phyloP scores from a whole-genome alignment of 23 tunicate genomes.

The Trididemnum miniatum region DNA sequence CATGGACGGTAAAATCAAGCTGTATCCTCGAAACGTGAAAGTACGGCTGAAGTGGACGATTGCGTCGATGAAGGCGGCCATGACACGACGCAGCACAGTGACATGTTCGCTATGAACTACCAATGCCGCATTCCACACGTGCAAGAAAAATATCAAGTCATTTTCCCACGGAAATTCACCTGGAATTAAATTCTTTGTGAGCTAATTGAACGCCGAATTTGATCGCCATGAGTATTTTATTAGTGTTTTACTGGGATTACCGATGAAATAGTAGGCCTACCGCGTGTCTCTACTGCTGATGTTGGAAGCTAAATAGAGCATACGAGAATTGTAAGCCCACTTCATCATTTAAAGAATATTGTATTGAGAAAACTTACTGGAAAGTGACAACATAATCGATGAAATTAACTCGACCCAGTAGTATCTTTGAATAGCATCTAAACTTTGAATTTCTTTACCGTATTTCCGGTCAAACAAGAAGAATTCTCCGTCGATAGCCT shows the following conservation, averaged over 20 bases:
- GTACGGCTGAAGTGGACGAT: slow-evolving; percentile 73
- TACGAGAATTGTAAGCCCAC: no score
- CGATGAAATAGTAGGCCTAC: no score
- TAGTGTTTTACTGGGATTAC: no score
- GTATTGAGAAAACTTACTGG: slow-evolving; percentile 49
- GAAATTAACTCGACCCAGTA: slow-evolving; percentile 78
- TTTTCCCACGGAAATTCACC: slow-evolving; percentile 85
- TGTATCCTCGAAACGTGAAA: slow-evolving; percentile 75
- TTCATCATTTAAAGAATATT: no score
- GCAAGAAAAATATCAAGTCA: slow-evolving; percentile 57
- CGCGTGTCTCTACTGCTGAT: no score
- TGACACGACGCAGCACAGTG: slow-evolving; percentile 45
- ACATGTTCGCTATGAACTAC: slow-evolving; percentile 58
- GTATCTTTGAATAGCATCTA: slow-evolving; percentile 73
- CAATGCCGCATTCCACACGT: slow-evolving; percentile 71
- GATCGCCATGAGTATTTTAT: no score
- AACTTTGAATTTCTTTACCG: slow-evolving; percentile 46
- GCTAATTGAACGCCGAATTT: no score
- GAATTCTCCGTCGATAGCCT: slow-evolving; percentile 92
- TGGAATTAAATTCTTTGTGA: slow-evolving; percentile 4
- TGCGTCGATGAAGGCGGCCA: slow-evolving; percentile 78
- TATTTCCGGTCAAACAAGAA: slow-evolving; percentile 51
- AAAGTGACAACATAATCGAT: slow-evolving; percentile 44
- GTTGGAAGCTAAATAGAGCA: no score
- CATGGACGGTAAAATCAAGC: slow-evolving; percentile 74